Conservation (phyloP, 2,797 vertebrate genomes). For the Diceros bicornis region DNA sequence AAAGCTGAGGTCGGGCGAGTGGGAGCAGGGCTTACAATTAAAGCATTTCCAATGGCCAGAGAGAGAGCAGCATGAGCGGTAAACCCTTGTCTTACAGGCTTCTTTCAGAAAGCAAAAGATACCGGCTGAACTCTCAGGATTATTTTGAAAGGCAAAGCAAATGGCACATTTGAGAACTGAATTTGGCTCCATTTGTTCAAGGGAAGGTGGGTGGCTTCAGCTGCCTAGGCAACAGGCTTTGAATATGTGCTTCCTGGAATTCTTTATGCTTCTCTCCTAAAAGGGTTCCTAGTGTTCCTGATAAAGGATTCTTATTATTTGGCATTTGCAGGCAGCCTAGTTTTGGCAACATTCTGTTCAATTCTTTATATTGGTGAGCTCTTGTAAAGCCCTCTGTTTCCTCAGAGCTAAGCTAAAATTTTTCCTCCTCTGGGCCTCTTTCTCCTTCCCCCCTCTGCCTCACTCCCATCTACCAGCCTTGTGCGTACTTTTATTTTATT, state of each 20-base stretch:
- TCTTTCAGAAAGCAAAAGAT: conserved; percentile 39
- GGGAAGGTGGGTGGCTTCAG: conserved; percentile 82
- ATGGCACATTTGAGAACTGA: conserved; percentile 61
- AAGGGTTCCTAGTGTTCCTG: conserved; percentile 57
- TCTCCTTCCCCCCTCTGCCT: background rate
- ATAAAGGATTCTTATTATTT: conserved; percentile 62
- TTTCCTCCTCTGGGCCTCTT: background rate
- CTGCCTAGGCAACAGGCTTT: conserved; percentile 81
- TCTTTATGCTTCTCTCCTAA: conserved; percentile 55
- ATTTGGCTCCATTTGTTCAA: conserved; percentile 61
- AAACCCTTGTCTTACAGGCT: background rate
- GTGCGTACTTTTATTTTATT: background rate
- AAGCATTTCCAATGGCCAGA: background rate
- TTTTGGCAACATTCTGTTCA: conserved; percentile 5
- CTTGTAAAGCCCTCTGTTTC: background rate
- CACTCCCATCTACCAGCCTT: background rate
- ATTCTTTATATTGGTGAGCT: background rate
- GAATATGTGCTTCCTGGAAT: conserved; percentile 78
- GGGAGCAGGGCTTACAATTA: background rate
- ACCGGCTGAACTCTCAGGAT: background rate
- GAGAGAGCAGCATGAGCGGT: background rate
- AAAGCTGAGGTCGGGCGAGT: background rate
- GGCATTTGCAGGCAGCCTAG: conserved; percentile 15
- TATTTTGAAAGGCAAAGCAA: conserved; percentile 64
- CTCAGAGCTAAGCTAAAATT: background rate